Conservation (phyloP, 2,888 invertebrate genomes). For the Mesopsocus fuscifrons region DNA sequence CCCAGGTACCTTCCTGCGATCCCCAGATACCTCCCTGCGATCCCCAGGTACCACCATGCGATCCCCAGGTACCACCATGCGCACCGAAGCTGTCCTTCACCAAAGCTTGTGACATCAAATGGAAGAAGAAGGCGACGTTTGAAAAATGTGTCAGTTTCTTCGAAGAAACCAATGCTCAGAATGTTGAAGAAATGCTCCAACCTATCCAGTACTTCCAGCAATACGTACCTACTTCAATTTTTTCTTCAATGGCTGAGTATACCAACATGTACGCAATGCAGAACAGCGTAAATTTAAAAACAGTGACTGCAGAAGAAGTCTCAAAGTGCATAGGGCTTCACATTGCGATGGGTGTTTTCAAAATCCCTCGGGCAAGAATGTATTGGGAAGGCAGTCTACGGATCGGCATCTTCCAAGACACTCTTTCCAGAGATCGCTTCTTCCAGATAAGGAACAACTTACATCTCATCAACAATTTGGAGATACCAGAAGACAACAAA, state of each 20-base stretch:
- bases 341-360: conserved; percentile 9
- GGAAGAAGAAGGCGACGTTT: too few species aligned
- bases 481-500: conserved; percentile 7
- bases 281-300: conserved; percentile 9
- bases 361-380: neutral
- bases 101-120: too few species aligned
- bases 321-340: conserved; percentile 10
- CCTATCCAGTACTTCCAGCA: neutral
- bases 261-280: conserved; percentile 12
- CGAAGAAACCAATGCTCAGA: too few species aligned
- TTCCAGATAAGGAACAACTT: conserved; percentile 16
- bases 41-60: too few species aligned
- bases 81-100: too few species aligned
- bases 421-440: conserved; percentile 17
- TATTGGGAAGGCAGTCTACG: conserved; percentile 3
- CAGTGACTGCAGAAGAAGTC: conserved; percentile 8
- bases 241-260: neutral
- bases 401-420: neutral
- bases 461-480: conserved; percentile 15
- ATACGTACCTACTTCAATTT: neutral
- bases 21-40: too few species aligned
- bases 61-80: too few species aligned
- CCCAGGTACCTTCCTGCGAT: too few species aligned
- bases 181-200: neutral
- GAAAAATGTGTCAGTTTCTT: too few species aligned